Percentiles rank a stretch among this genome's conserved stretches.
Conservation (phyloP, 1,140 invertebrate genomes). For the Archivesica marissinica region DNA sequence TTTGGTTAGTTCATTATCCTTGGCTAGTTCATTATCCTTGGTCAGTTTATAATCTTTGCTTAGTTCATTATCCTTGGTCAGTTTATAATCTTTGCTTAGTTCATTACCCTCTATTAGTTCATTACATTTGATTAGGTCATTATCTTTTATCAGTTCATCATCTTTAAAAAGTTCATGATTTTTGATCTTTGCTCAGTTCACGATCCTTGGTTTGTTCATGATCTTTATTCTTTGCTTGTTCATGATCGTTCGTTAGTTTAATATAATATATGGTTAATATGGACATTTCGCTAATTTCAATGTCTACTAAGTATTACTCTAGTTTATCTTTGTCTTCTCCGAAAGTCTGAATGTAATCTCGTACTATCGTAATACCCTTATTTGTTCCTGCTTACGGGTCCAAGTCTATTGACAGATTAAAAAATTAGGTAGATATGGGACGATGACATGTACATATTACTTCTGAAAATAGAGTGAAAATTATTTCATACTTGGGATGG, state of each 20-base stretch:
- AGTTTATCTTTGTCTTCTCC: background rate
- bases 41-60: no score
- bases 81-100: no score
- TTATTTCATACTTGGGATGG: background rate
- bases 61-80: no score
- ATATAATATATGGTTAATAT: background rate
- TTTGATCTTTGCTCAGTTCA: background rate
- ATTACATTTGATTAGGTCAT: no score
- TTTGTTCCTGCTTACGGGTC: constrained; percentile 56
- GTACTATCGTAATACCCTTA: constrained; percentile 37
- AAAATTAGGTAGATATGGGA: constrained; percentile 3
- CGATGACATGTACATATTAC: constrained; percentile 49
- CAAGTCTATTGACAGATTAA: constrained; percentile 27
- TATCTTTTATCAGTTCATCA: background rate
- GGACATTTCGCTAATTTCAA: no score
- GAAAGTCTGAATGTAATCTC: background rate
- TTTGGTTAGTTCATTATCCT: background rate
- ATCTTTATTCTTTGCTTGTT: background rate
- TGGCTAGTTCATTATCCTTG: background rate
- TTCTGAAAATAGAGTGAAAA: background rate
- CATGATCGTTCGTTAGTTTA: background rate
- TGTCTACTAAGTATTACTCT: background rate
- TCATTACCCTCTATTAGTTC: no score
- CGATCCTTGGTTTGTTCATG: no score
- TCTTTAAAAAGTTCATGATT: background rate